Evolutionary conservation across 2,888 invertebrate genomes (phyloP).

Genomic region (Syritta pipiens): DNA sequence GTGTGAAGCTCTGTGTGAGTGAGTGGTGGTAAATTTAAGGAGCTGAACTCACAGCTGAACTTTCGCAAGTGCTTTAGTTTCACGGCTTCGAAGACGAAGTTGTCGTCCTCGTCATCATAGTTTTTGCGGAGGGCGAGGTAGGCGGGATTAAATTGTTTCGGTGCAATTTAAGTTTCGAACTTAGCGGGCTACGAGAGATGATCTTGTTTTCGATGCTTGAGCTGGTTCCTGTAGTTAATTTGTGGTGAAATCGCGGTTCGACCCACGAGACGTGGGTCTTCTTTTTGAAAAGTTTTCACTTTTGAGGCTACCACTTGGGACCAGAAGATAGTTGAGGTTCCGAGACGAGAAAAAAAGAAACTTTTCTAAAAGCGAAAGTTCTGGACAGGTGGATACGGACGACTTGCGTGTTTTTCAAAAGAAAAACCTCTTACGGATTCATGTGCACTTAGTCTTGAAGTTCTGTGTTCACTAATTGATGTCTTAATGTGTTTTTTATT

Average conservation of each 20-base stretch:
- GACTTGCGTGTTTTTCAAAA: no score
- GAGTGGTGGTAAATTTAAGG: conserved; percentile 55
- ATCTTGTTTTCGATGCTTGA: conserved; percentile 24
- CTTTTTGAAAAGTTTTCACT: conserved; percentile 25
- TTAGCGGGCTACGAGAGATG: conserved; percentile 41
- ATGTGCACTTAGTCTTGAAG: no score
- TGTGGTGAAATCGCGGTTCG: conserved; percentile 23
- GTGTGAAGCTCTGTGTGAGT: not conserved
- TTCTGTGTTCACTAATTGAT: no score
- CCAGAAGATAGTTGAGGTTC: not conserved
- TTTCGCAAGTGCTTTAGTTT: conserved; percentile 53
- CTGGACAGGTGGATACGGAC: no score
- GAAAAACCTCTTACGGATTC: no score
- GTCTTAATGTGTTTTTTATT: no score
- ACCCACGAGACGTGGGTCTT: conserved; percentile 1
- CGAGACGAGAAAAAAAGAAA: not conserved
- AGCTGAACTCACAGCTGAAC: conserved; percentile 47
- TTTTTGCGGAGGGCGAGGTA: conserved; percentile 1
- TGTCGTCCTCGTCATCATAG: conserved; percentile 8
- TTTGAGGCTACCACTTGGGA: not conserved
- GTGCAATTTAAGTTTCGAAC: conserved; percentile 54
- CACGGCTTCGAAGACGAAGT: no score
- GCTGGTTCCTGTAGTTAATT: conserved; percentile 30
- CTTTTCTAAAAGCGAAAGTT: no score
- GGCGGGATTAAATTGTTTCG: conserved; percentile 60